Conservation (phyloP, 2,113 vertebrate genomes). For the Aspidoscelis tigris region DNA sequence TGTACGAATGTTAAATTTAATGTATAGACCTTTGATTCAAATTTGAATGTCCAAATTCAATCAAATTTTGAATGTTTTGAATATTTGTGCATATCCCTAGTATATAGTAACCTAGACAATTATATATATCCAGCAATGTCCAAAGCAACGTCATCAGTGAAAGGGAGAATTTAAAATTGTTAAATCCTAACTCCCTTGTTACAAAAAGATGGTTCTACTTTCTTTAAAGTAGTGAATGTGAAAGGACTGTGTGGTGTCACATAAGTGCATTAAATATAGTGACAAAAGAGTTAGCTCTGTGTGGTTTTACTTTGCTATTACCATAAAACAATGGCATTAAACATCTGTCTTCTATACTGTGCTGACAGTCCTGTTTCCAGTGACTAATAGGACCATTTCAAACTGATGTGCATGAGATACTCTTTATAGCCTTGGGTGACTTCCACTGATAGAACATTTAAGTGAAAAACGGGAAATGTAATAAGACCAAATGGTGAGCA, state of each 20-base stretch:
- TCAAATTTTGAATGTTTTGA: no score
- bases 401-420: conserved; percentile 23
- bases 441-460: conserved; percentile 30
- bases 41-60: no score
- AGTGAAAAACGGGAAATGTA: conserved; percentile 21
- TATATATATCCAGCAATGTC: no score
- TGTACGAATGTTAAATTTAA: no score
- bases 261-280: conserved; percentile 22
- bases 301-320: conserved; percentile 36
- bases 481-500: conserved; percentile 14
- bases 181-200: neutral
- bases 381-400: conserved; percentile 45
- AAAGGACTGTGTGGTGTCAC: neutral
- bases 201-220: neutral
- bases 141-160: neutral
- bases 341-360: conserved; percentile 25
- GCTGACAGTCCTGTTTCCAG: conserved; percentile 39
- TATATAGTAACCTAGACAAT: no score
- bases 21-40: no score
- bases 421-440: conserved; percentile 35
- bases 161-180: neutral
- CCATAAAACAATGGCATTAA: conserved; percentile 30
- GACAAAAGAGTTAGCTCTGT: conserved; percentile 5
- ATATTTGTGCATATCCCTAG: no score
- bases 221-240: neutral